These are phyloP conservation scores for Trachops cirrhosus DNA, from an alignment of 2,797 vertebrate species.

Conservation along the genomic window DNA sequence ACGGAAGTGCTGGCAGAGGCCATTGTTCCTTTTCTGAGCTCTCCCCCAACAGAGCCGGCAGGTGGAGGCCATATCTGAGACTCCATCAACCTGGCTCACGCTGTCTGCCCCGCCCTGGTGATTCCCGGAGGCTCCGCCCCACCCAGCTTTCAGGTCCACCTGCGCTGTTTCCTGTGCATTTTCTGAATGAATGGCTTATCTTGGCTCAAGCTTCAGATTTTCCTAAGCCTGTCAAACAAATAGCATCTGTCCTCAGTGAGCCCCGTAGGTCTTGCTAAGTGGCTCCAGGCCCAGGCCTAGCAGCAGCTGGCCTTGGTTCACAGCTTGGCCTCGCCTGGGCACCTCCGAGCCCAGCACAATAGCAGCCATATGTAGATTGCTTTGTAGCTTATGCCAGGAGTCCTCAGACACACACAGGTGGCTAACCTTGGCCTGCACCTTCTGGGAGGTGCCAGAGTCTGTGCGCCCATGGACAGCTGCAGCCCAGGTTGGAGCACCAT, in stretches of 20 bases:
- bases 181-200: background rate
- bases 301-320: background rate
- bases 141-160: background rate
- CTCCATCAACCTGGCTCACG: background rate
- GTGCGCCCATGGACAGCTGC: too few relatives aligned
- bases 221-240: background rate
- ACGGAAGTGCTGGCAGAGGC: background rate
- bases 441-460: too few relatives aligned
- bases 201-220: background rate
- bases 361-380: background rate
- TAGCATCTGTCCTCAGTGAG: background rate
- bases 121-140: too few relatives aligned
- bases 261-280: background rate
- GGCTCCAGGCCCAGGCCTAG: background rate
- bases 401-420: background rate
- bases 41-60: background rate
- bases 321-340: too few relatives aligned
- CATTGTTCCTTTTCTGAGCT: background rate
- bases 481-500: too few relatives aligned
- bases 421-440: background rate
- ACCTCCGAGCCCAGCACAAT: background rate
- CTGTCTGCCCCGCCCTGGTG: background rate
- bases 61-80: background rate
- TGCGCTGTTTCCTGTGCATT: background rate
- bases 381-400: background rate